Evolutionary conservation across 2,113 vertebrate genomes (phyloP).

Genomic region (Microcebus ravelobensis): DNA sequence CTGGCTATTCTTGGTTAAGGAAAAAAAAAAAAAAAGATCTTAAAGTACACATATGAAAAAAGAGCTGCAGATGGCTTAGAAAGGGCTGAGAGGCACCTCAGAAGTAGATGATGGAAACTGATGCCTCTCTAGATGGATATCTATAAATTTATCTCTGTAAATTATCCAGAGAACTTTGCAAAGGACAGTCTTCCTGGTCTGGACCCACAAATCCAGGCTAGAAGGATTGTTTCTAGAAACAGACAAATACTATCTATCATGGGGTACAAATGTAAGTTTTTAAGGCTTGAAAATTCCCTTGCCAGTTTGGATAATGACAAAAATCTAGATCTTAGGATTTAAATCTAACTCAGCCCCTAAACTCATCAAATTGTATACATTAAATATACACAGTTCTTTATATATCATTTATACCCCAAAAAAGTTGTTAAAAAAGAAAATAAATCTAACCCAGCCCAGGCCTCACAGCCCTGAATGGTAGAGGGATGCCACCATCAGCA

Average conservation of each 20-base stretch:
- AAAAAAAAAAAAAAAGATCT: not conserved
- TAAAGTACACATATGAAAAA: not conserved
- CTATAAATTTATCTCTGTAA: not conserved
- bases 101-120: not conserved
- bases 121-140: not conserved
- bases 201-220: not conserved
- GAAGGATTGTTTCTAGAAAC: not conserved
- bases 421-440: no score
- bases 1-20: not conserved
- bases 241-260: not conserved
- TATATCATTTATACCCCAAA: not conserved
- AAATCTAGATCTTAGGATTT: not conserved
- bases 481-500: no score
- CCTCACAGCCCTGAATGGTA: not conserved
- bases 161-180: not conserved
- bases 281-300: not conserved
- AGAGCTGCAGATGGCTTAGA: not conserved
- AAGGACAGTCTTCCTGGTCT: not conserved
- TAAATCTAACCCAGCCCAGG: not conserved
- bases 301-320: not conserved
- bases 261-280: not conserved
- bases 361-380: not conserved
- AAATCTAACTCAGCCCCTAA: not conserved
- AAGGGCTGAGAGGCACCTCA: not conserved
- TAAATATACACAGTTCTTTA: not conserved